Base-by-base conservation (phyloP, 2,888 invertebrate species). In the Dioctria rufipes region DNA sequence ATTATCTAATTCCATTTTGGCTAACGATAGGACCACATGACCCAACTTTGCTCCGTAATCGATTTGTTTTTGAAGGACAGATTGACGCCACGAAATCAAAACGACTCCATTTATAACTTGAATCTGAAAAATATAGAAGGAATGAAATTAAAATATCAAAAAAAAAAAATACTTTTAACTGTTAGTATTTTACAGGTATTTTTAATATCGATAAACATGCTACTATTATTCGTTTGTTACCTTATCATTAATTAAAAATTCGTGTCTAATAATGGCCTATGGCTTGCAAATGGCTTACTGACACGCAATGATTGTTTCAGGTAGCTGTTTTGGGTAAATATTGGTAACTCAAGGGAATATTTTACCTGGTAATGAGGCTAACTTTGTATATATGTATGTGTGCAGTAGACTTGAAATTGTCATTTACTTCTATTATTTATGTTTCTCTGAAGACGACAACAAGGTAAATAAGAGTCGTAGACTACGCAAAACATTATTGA, bases 41-140 rank as follows among this genome's bases (percentile, higher is more conserved):
- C 96, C 96, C 83, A 96, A 92, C 87, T 96, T 93, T 83, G 96
- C 96, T 81, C 96, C 96, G 87, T 95, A 96, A 89, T 96, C 95
- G 85, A 97, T 96, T 91, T 96, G 96, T 83, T 95, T 92, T 89
- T 96, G 95, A 84, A 96, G 90, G 4, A 96, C 93, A 84, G 95
- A 93, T 87, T 96, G 95, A 77, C 95, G 92, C 96, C 96, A 97
- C 83, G 95, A 94, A 84, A 97, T 94, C 77, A 97, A 90, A 78
- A 97, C 92, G 63, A 95, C 96, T 63, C 96, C 96, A 87, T 94
- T 96, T 58, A 96, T 93, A 80, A 95, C 94, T 90, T 96, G 95
- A 85, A 97, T 95, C 96, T 97, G 89, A 6, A 87, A 60, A 13
- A 67, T 88, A 81, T 49, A 11, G 1, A 69, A 69, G 5, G 6